A percentile compares a stretch with the other conserved stretches of the same genome.
These are phyloP conservation scores for Suncus etruscus DNA, from an alignment of 2,113 vertebrate species.

Conservation along the genomic window DNA sequence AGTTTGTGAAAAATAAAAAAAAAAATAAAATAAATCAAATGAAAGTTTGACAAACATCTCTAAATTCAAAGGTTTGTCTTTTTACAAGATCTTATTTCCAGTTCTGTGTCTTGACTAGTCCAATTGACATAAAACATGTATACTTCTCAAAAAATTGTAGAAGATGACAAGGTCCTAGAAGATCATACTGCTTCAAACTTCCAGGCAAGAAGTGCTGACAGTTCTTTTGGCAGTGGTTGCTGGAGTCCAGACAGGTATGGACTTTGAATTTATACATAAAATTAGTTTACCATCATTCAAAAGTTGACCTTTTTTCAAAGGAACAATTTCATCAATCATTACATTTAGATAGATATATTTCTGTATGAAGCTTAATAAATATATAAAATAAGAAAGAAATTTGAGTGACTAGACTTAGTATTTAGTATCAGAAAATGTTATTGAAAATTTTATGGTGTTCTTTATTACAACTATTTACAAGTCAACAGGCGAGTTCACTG, in stretches of 20 bases:
- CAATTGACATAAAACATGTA: not conserved
- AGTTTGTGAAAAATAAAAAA: too few relatives aligned
- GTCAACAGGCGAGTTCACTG: not conserved
- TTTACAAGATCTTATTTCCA: not conserved
- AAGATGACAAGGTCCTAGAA: not conserved
- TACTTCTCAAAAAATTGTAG: not conserved
- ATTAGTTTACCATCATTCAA: not conserved
- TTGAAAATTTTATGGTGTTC: not conserved
- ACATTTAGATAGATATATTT: not conserved
- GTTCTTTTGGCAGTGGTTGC: not conserved
- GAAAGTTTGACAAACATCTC: not conserved
- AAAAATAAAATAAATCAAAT: too few relatives aligned
- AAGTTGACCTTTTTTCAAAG: conserved; percentile 24
- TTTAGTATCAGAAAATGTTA: not conserved
- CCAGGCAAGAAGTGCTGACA: not conserved
- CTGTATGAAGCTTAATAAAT: conserved; percentile 45
- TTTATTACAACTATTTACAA: conserved; percentile 36
- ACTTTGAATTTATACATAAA: not conserved
- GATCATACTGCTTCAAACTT: too few relatives aligned
- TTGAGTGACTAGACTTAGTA: conserved; percentile 21
- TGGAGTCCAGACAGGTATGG: not conserved
- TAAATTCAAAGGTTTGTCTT: conserved; percentile 28
- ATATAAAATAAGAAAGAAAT: conserved; percentile 3
- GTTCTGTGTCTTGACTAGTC: not conserved
- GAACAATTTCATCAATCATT: conserved; percentile 13